Percentiles rank a stretch among this genome's conserved stretches.
phyloP scores from a whole-genome alignment of 2,113 vertebrate genomes.

The Leptosomus discolor region DNA sequence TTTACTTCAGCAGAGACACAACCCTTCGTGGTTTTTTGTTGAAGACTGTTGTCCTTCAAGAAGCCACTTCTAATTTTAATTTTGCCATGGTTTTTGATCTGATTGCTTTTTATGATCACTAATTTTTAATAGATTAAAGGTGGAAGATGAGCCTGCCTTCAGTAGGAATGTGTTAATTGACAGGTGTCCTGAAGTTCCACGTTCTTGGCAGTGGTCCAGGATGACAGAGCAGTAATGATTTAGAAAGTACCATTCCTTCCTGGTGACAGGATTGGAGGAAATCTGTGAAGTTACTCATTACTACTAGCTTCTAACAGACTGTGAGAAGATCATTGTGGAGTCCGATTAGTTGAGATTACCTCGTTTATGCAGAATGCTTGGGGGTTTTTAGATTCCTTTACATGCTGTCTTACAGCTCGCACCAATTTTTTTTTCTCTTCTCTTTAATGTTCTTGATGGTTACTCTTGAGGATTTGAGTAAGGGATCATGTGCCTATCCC shows the following conservation, averaged over 20 bases:
- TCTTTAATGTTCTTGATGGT: neutral
- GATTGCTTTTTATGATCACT: neutral
- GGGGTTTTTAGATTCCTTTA: neutral
- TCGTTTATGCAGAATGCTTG: neutral
- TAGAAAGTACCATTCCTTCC: constrained; percentile 65
- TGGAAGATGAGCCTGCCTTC: neutral
- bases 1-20: neutral
- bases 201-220: constrained; percentile 69
- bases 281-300: constrained; percentile 70
- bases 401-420: neutral
- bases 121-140: neutral
- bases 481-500: constrained; percentile 10
- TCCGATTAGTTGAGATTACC: constrained; percentile 63
- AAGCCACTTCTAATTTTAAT: neutral
- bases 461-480: constrained; percentile 22
- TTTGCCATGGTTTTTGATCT: neutral
- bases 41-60: neutral
- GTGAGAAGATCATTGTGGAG: constrained; percentile 35
- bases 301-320: constrained; percentile 30
- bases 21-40: neutral
- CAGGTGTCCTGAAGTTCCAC: constrained; percentile 68
- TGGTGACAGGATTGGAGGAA: constrained; percentile 62
- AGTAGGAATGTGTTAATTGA: constrained; percentile 62
- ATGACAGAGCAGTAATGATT: constrained; percentile 73
- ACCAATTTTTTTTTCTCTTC: neutral